These are phyloP conservation scores for Colletes collaris DNA, from an alignment of 2,888 invertebrate species.

Conservation along the genomic window DNA sequence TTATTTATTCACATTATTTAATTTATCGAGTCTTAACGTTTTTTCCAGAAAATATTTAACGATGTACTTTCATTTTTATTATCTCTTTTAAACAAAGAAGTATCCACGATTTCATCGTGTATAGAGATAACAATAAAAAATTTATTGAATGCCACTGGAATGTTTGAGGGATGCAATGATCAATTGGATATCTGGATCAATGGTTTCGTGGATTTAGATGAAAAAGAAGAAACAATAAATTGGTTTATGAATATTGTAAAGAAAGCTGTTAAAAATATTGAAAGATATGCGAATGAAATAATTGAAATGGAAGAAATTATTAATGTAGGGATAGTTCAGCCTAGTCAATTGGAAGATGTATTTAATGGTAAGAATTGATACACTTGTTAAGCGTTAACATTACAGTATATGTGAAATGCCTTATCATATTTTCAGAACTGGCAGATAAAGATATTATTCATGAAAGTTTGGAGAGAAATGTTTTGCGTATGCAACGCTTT, in stretches of 20 bases:
- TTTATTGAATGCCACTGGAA: constrained; percentile 86
- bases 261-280: constrained; percentile 65
- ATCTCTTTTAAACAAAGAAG: constrained; percentile 62
- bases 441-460: constrained; percentile 37
- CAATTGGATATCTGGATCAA: constrained; percentile 89
- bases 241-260: constrained; percentile 76
- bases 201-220: constrained; percentile 75
- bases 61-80: constrained; percentile 73
- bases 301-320: constrained; percentile 68
- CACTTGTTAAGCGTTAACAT: background rate
- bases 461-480: constrained; percentile 26
- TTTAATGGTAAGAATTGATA: constrained; percentile 46
- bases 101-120: constrained; percentile 69
- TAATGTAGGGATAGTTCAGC: constrained; percentile 58
- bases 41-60: constrained; percentile 69
- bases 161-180: constrained; percentile 87
- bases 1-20: background rate
- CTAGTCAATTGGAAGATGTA: constrained; percentile 67
- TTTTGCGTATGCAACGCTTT: constrained; percentile 61
- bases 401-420: constrained; percentile 3
- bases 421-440: constrained; percentile 54
- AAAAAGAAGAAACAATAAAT: constrained; percentile 67
- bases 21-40: background rate
- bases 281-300: constrained; percentile 73
- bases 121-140: constrained; percentile 85